Evolutionary conservation across 2,888 invertebrate species (phyloP), one percentile per base, ranked within the genome.

Genomic region (Drosophila trichaetosa): DNA sequence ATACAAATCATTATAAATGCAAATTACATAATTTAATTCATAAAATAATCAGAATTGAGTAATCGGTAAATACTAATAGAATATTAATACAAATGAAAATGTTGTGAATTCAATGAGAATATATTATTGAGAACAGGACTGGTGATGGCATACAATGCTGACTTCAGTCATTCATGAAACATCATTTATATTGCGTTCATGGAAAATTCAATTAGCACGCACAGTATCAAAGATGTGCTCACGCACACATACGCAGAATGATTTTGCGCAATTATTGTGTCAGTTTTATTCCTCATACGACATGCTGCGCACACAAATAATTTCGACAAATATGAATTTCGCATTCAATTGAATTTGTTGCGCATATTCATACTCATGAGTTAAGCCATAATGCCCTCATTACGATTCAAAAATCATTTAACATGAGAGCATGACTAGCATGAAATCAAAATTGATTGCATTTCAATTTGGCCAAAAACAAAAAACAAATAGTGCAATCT

Each of bases 281-380:
- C 71, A 77, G 68, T 83, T 88, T 77, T 83, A 90, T 79, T 86
- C 73, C 89, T 69, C 53, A 81, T 89, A 76, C 81, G 90, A 71
- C 81, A 61, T 74, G 90, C 52, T 78, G 75, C 66, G 79, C 88
- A 81, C 73, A 69, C 76, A 79, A 76, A 89, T 77, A 57, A 33
- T 6, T 24, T 24, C 31, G 16, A 18, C 38, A n/a, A 33, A 34
- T 63, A 63, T 73, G 57, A 66, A 73, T 75, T 67, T 57, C 34
- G 52, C 58, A 51, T 33, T 18, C 33, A 80, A 84, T 82, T 74
- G 56, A 82, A 87, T 87, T 79, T 69, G 68, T 51, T 71, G 59
- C 76, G 66, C 60, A 61, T 72, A 69, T 84, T 49, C 31, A 53
- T 21, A 36, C 48, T 57, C 56, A 49, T 13, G 29, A 24, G 4